phyloP scores from a whole-genome alignment of 2,888 invertebrate species.

The Dichetophora obliterata region DNA sequence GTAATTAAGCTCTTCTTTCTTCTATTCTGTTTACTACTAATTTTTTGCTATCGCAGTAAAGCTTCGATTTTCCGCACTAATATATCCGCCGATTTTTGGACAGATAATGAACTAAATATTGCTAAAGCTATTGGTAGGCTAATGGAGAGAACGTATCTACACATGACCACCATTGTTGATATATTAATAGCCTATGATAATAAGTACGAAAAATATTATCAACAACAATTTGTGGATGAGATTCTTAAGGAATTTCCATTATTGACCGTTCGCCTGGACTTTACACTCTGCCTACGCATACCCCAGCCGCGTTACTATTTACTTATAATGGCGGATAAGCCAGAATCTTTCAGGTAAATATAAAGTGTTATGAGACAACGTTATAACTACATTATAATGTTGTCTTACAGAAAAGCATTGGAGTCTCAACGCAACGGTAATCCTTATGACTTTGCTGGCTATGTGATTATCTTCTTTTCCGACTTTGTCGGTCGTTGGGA shows the following conservation, averaged over 20 bases:
- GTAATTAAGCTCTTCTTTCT: not conserved
- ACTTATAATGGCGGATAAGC: not conserved
- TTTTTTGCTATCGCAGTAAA: too few relatives aligned
- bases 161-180: not conserved
- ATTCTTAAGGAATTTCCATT: not conserved
- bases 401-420: not conserved
- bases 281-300: not conserved
- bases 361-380: not conserved
- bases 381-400: not conserved
- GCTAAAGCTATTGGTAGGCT: not conserved
- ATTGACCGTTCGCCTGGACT: conserved; percentile 6
- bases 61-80: not conserved
- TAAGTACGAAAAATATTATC: not conserved
- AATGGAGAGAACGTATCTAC: not conserved
- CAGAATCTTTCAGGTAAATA: not conserved
- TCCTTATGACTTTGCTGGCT: not conserved
- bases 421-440: not conserved
- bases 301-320: not conserved
- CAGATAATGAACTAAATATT: not conserved
- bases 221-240: not conserved
- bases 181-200: not conserved
- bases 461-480: not conserved
- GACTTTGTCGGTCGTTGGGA: not conserved
- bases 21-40: not conserved
- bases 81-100: not conserved